phyloP scores from a whole-genome alignment of 2,888 invertebrate species.

The Ypsolopha sequella region DNA sequence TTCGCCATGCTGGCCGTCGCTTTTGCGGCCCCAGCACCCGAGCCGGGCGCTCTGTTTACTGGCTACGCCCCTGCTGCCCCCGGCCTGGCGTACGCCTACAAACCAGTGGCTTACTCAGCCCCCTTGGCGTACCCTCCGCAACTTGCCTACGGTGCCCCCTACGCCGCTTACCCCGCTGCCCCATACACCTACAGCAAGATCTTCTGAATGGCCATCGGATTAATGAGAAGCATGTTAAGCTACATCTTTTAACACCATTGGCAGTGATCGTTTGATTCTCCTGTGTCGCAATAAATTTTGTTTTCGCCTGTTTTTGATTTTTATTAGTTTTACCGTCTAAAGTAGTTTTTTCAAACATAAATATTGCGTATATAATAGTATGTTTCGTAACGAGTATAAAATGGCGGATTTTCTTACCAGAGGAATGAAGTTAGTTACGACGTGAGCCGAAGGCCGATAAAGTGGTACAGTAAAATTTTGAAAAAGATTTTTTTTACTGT shows the following conservation, averaged over 20 bases:
- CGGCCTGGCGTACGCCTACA: conserved; percentile 17
- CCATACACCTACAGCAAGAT: conserved; percentile 22
- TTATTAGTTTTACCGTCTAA: conserved; percentile 4
- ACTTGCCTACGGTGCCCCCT: conserved; percentile 15
- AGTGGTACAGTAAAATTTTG: too few relatives aligned
- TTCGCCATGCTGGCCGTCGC: conserved; percentile 24
- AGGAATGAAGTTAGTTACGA: too few relatives aligned
- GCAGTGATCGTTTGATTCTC: conserved; percentile 12
- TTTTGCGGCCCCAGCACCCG: conserved; percentile 29
- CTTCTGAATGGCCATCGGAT: neutral
- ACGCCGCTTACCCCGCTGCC: conserved; percentile 8
- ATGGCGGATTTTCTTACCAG: too few relatives aligned
- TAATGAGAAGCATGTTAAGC: conserved; percentile 1
- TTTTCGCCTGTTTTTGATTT: conserved; percentile 20
- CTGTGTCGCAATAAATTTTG: conserved; percentile 21
- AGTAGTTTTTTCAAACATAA: neutral
- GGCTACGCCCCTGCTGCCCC: conserved; percentile 14
- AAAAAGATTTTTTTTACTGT: too few relatives aligned
- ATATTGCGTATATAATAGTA: neutral
- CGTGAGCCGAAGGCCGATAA: too few relatives aligned
- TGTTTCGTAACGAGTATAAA: too few relatives aligned
- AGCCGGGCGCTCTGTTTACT: conserved; percentile 12
- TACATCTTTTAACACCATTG: conserved; percentile 6
- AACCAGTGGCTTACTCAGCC: conserved; percentile 16
- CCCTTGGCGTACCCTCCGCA: conserved; percentile 11